A percentile compares a stretch with the other conserved stretches of the same genome.
Evolutionary conservation across 2,797 vertebrate genomes (phyloP).

Genomic region (Anabas testudineus): DNA sequence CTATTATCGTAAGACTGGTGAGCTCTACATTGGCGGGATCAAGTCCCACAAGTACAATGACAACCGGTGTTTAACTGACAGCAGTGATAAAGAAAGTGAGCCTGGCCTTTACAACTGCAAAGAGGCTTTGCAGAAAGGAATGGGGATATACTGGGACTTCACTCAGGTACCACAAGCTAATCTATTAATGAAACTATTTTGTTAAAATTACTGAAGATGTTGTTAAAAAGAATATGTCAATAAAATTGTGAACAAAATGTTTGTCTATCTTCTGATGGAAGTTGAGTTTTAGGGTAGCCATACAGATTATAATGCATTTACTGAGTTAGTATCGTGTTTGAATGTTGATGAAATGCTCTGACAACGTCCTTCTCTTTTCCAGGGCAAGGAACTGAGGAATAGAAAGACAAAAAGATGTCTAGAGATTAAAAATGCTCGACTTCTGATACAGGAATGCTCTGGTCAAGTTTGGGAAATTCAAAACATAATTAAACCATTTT

Average conservation of each 20-base stretch:
- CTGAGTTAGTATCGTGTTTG: too few species aligned
- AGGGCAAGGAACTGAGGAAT: slow-evolving; percentile 75
- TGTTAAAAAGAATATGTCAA: too few species aligned
- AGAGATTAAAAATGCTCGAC: slow-evolving; percentile 61
- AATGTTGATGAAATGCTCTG: too few species aligned
- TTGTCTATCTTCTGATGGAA: too few species aligned
- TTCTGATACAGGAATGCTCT: slow-evolving; percentile 75
- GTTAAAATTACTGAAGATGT: neutral
- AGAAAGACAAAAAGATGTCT: slow-evolving; percentile 75
- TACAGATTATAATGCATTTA: too few species aligned
- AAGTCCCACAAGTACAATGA: slow-evolving; percentile 80
- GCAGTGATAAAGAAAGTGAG: slow-evolving; percentile 32
- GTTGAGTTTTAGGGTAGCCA: too few species aligned
- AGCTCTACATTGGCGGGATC: slow-evolving; percentile 79
- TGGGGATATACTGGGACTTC: slow-evolving; percentile 80
- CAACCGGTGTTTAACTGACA: slow-evolving; percentile 78
- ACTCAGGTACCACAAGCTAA: slow-evolving; percentile 67
- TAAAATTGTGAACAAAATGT: too few species aligned
- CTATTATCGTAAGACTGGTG: slow-evolving; percentile 67
- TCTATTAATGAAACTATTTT: neutral
- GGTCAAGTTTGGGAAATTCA: slow-evolving; percentile 79
- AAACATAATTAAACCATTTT: slow-evolving; percentile 70
- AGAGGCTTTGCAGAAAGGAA: slow-evolving; percentile 67
- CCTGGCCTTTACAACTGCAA: slow-evolving; percentile 75
- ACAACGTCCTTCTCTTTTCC: neutral